phyloP scores from a whole-genome alignment of 2,797 vertebrate species.

The Sphenopsis melanotis region DNA sequence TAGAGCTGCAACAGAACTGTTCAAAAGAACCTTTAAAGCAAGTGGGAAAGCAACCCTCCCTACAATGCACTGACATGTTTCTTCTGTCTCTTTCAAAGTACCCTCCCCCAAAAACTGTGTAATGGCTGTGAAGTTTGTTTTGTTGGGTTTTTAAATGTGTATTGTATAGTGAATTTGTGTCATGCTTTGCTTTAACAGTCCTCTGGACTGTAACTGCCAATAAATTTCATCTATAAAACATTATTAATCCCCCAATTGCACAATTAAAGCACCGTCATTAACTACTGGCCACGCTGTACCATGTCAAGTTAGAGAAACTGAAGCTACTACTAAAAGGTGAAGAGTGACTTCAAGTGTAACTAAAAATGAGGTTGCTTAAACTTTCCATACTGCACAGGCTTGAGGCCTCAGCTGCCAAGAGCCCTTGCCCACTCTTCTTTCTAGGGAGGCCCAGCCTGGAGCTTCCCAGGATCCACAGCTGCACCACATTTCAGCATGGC shows the following conservation, averaged over 20 bases:
- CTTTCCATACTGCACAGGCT: background rate
- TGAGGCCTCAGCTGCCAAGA: background rate
- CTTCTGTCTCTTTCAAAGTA: background rate
- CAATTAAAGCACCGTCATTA: accelerated
- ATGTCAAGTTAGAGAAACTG: background rate
- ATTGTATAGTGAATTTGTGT: background rate
- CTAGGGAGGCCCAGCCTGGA: background rate
- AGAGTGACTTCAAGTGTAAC: background rate
- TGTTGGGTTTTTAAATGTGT: background rate
- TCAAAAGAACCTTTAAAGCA: background rate
- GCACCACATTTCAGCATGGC: accelerated
- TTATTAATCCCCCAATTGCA: background rate
- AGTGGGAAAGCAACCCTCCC: background rate
- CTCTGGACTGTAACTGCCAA: background rate
- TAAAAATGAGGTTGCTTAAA: background rate
- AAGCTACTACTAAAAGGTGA: background rate
- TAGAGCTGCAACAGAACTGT: background rate
- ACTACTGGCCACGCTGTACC: background rate
- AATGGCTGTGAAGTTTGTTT: background rate
- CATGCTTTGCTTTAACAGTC: background rate
- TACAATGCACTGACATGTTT: background rate
- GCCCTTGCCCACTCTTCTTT: background rate
- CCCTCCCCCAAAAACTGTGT: background rate
- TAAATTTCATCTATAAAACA: background rate
- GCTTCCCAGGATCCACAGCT: accelerated